Evolutionary conservation across 1,140 invertebrate genomes (phyloP), one percentile per base, ranked within the genome.

Genomic region (Drosophila pseudoobscura): DNA sequence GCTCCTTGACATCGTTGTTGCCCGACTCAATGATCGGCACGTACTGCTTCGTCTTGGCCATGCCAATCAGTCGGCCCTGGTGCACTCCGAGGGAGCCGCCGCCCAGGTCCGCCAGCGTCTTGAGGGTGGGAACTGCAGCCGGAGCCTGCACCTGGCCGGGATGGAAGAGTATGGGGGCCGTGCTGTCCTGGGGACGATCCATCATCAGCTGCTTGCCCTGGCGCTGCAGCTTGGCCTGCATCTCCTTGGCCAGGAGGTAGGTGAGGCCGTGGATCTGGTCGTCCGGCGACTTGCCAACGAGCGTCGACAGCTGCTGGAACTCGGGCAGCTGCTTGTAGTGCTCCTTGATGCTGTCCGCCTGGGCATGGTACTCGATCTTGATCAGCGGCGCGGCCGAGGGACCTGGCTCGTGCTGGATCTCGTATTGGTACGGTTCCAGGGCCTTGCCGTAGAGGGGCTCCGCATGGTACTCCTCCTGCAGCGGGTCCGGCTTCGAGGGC

Each of bases 241-340:
- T 91, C 35, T 91, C 90, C 31, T 91, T 91, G 71, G 87, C 90
- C 50, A 91, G 26, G 6, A 91, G 61, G 47, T 91, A 91, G 51
- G 90, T 91, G 0, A 91, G 59, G 1, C 90, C 90, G 13, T 91
- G 90, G 41, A 91, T 90, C 62, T 91, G 90, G 57, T 91, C 90
- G n/a, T 90, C 84, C 0, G 90, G 88, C 0, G 90, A 91, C 43
- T 91, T 91, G 50, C 90, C 90, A 3, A 91, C 80, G 3, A 91
- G 50, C 1, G 90, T 77, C 15, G 90, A 91, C 11, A 91, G 63
- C 20, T 90, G 78, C 9, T 78, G 75, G 29, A 91, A 91, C 51
- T 91, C 88, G 1, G 75, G 75, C 41, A 85, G 43, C 6, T 90
- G 73, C 24, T 91, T 91, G 52, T 85, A 91, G 53, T 90, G 72